phyloP scores from a whole-genome alignment of 64 coral and sea anemone species.

The Orbicella faveolata region DNA sequence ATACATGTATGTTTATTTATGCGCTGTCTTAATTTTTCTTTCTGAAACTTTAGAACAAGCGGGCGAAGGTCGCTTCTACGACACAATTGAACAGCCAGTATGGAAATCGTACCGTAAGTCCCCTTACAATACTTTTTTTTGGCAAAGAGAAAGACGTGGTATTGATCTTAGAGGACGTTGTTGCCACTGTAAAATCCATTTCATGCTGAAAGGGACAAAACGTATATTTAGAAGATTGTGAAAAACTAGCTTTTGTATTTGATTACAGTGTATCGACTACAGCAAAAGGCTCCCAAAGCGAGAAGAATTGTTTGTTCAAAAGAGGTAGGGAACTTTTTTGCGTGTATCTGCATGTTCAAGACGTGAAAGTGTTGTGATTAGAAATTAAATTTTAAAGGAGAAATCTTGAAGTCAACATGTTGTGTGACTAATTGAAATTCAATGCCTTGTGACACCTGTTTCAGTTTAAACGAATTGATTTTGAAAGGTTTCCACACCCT shows the following conservation, averaged over 20 bases:
- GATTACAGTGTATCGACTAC: constrained; percentile 72
- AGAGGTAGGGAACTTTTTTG: constrained; percentile 56
- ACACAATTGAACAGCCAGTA: constrained; percentile 45
- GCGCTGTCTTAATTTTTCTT: not conserved
- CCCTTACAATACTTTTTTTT: not conserved
- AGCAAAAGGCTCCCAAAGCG: constrained; percentile 88
- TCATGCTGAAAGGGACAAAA: not conserved
- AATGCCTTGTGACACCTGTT: constrained; percentile 8
- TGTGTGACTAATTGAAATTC: not conserved
- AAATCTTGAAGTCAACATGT: not conserved
- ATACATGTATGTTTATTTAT: not conserved
- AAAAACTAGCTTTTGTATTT: not conserved
- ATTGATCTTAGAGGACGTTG: not conserved
- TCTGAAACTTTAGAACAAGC: not conserved
- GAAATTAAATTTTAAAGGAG: too few relatives aligned
- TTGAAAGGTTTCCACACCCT: not conserved
- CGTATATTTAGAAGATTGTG: not conserved
- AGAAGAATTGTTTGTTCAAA: constrained; percentile 62
- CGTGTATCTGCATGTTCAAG: not conserved
- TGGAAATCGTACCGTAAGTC: constrained; percentile 79
- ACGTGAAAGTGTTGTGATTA: not conserved
- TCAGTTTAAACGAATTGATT: not conserved
- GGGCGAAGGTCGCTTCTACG: constrained; percentile 56
- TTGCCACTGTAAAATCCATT: not conserved
- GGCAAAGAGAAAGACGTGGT: not conserved